Conservation (phyloP, 2,888 invertebrate species). For the Chymomyza amoena region DNA sequence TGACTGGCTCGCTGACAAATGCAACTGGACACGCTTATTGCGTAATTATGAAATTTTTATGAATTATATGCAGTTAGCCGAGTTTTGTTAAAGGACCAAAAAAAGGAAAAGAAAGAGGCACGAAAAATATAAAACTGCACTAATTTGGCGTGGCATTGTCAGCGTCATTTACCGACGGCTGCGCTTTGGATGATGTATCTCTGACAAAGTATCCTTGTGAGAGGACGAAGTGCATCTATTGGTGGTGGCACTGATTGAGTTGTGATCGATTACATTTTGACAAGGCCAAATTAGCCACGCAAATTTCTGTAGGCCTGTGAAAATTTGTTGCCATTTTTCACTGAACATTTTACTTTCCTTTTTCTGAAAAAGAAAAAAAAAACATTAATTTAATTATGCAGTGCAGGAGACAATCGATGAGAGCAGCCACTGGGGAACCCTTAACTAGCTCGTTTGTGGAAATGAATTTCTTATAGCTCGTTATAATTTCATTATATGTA, state of each 20-base stretch:
- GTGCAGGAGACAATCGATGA: constrained; percentile 48
- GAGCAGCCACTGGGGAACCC: constrained; percentile 15
- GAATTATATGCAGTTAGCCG: constrained; percentile 48
- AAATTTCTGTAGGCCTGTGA: constrained; percentile 52
- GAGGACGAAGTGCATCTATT: background rate
- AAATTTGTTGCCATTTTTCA: constrained; percentile 20
- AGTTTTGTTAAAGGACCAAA: background rate
- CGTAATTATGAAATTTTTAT: constrained; percentile 70
- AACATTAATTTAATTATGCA: constrained; percentile 54
- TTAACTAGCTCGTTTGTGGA: constrained; percentile 15
- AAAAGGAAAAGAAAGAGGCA: no score
- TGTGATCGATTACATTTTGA: constrained; percentile 78
- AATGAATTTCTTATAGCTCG: constrained; percentile 70
- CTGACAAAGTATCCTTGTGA: background rate
- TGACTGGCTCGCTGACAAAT: constrained; percentile 32
- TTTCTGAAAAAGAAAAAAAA: constrained; percentile 3
- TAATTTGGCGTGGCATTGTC: constrained; percentile 74
- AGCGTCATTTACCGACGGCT: constrained; percentile 39
- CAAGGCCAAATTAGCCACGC: constrained; percentile 67
- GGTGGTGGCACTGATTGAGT: constrained; percentile 61
- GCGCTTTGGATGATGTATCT: constrained; percentile 7
- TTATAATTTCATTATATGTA: constrained; percentile 70
- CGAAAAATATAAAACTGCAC: constrained; percentile 60
- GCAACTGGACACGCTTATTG: constrained; percentile 70
- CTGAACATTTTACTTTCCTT: constrained; percentile 19